Evolutionary conservation across 2,113 vertebrate genomes (phyloP).

Genomic region (Corythoichthys intestinalis): DNA sequence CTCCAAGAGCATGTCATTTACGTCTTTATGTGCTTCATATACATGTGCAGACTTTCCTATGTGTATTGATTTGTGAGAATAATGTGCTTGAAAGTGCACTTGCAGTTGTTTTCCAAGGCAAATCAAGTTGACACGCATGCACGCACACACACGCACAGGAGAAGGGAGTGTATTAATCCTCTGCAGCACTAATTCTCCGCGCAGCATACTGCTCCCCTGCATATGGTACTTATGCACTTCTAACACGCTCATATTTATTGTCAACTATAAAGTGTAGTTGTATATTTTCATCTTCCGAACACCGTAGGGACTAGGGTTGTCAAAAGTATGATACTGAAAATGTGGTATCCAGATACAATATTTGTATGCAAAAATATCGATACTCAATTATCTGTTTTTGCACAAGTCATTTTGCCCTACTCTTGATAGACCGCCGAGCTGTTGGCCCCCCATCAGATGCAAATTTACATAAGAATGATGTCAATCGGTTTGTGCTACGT

Average conservation of each 20-base stretch:
- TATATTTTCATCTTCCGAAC: neutral
- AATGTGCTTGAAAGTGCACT: slow-evolving; percentile 2
- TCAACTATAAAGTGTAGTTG: neutral
- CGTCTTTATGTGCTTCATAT: slow-evolving; percentile 6
- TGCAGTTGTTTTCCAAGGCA: slow-evolving; percentile 6
- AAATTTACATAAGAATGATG: no score
- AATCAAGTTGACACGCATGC: slow-evolving; percentile 16
- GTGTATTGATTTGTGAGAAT: slow-evolving; percentile 7
- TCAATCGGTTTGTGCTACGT: no score
- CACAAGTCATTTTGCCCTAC: no score
- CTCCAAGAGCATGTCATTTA: slow-evolving; percentile 3
- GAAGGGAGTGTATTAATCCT: slow-evolving; percentile 39
- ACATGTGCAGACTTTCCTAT: slow-evolving; percentile 1
- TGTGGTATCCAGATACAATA: no score
- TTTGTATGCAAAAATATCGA: no score
- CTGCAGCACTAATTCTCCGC: slow-evolving; percentile 33
- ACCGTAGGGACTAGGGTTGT: neutral
- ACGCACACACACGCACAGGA: neutral
- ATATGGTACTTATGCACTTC: slow-evolving; percentile 22
- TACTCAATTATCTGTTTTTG: no score
- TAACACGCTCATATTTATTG: slow-evolving; percentile 8
- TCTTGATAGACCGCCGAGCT: no score
- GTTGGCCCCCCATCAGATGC: no score
- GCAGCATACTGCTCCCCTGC: slow-evolving; percentile 18
- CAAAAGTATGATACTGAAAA: no score